Evolutionary conservation across 1,140 invertebrate genomes (phyloP).

Genomic region (Leptinotarsa defecta): DNA sequence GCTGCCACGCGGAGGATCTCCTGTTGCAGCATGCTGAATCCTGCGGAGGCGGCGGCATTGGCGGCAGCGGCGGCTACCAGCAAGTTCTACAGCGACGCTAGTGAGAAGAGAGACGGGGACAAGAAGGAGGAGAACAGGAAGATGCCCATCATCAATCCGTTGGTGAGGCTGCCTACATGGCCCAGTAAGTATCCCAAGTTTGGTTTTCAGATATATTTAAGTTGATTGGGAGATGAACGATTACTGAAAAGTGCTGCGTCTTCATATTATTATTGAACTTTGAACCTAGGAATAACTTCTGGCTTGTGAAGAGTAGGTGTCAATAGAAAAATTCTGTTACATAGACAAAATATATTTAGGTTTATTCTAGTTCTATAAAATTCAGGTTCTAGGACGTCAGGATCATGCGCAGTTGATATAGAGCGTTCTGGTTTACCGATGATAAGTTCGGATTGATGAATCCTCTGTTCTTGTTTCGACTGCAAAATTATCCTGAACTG

Average conservation of each 20-base stretch:
- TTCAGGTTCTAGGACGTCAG: too few relatives aligned
- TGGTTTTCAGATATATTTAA: too few relatives aligned
- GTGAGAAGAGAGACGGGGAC: constrained; percentile 47
- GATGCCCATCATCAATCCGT: constrained; percentile 87
- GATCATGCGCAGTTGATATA: too few relatives aligned
- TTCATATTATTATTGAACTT: constrained; percentile 62
- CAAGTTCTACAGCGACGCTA: constrained; percentile 49
- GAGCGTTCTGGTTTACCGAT: too few relatives aligned
- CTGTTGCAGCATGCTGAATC: constrained; percentile 76
- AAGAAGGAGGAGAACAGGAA: constrained; percentile 60
- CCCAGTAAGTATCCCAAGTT: constrained; percentile 68
- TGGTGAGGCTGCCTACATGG: constrained; percentile 85
- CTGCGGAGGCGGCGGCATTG: constrained; percentile 62
- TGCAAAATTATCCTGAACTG: too few relatives aligned
- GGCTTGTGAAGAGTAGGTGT: too few relatives aligned
- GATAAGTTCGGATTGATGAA: too few relatives aligned
- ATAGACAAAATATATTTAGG: too few relatives aligned
- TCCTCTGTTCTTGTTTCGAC: too few relatives aligned
- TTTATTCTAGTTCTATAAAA: too few relatives aligned
- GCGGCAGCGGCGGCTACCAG: constrained; percentile 63
- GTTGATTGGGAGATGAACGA: not conserved
- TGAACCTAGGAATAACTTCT: constrained; percentile 62
- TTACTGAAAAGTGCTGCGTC: not conserved
- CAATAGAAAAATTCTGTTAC: too few relatives aligned
- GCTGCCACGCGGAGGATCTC: constrained; percentile 78